phyloP scores from a whole-genome alignment of 2,113 vertebrate genomes.

The Aldabrachelys gigantea region DNA sequence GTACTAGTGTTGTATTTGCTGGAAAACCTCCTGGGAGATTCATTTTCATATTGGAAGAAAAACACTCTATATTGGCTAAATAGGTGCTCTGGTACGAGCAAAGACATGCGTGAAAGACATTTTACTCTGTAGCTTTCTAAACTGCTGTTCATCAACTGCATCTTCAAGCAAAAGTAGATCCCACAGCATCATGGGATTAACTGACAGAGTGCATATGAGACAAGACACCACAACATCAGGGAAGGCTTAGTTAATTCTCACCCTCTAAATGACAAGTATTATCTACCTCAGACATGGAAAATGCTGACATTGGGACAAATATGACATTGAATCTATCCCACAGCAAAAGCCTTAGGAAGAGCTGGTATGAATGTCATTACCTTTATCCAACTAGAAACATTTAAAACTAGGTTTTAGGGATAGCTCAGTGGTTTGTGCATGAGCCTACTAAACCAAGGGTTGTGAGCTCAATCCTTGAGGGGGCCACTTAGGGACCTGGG shows the following conservation, averaged over 20 bases:
- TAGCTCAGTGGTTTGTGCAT: no score
- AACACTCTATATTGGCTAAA: neutral
- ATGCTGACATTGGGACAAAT: neutral
- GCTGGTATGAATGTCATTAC: fast-evolving
- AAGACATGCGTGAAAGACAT: no score
- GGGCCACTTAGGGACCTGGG: no score
- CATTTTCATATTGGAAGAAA: neutral
- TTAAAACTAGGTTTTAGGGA: neutral
- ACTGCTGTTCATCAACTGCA: neutral
- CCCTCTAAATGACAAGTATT: neutral
- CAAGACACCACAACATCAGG: neutral
- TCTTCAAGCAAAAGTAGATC: neutral
- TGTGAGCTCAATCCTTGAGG: no score
- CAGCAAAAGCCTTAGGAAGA: neutral
- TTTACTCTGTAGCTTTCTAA: neutral
- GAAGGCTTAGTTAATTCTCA: neutral
- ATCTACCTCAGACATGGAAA: neutral
- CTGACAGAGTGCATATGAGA: neutral
- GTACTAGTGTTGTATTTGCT: neutral
- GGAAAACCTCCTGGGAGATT: neutral
- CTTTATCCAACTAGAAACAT: neutral
- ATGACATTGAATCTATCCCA: neutral
- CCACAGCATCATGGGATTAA: neutral
- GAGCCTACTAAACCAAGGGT: no score
- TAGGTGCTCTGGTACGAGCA: neutral